Percentiles rank a stretch among this genome's conserved stretches.
These are phyloP conservation scores for Ageneiosus marmoratus DNA, from an alignment of 2,113 vertebrate species.

Conservation along the genomic window DNA sequence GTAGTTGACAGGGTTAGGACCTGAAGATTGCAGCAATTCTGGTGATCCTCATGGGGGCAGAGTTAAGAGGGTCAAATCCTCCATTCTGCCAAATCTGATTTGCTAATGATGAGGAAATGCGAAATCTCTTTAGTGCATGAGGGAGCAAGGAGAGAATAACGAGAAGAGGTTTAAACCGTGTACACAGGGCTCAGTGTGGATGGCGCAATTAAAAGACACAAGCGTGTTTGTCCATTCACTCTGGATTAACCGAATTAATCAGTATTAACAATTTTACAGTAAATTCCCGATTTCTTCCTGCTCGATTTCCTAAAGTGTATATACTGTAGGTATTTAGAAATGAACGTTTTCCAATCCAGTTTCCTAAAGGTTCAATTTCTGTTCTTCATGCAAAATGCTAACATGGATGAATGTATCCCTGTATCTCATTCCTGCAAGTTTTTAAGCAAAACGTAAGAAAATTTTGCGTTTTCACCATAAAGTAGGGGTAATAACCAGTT, in stretches of 20 bases:
- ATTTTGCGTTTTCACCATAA: no score
- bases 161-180: neutral
- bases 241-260: neutral
- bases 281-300: neutral
- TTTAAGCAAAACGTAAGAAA: neutral
- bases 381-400: no score
- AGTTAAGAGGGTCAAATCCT: slow-evolving; percentile 11
- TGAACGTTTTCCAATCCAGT: neutral
- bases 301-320: no score
- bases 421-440: neutral
- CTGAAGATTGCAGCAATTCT: neutral
- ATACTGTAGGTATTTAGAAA: no score
- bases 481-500: neutral
- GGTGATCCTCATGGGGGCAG: neutral
- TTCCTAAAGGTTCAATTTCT: no score
- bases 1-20: slow-evolving; percentile 13
- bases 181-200: neutral
- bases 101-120: slow-evolving; percentile 12
- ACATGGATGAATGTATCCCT: no score
- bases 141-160: neutral
- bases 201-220: neutral
- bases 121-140: neutral
- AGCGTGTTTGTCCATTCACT: neutral
- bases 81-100: slow-evolving; percentile 2
- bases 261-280: neutral